phyloP scores from a whole-genome alignment of 2,797 vertebrate species.

The Gila robusta region DNA sequence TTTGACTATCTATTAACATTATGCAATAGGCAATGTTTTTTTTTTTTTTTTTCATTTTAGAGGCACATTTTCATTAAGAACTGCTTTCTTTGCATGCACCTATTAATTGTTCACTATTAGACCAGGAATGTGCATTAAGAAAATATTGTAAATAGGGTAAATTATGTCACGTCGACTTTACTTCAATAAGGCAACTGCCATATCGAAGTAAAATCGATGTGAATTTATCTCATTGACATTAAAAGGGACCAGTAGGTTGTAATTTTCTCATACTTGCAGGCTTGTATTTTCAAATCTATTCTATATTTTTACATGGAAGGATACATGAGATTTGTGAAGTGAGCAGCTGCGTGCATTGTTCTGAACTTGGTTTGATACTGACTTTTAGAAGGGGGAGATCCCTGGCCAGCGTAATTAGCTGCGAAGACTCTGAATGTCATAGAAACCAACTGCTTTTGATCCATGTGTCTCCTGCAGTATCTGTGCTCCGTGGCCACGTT shows the following conservation, averaged over 20 bases:
- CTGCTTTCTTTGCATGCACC: not conserved
- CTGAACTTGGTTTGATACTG: conserved; percentile 54
- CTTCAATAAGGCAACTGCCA: not conserved
- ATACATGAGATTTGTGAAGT: conserved; percentile 43
- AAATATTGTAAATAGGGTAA: not conserved
- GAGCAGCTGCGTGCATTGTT: conserved; percentile 54
- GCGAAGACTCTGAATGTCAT: conserved; percentile 63
- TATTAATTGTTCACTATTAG: not conserved
- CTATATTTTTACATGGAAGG: conserved; percentile 19
- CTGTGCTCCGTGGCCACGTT: conserved; percentile 47
- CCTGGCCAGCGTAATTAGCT: conserved; percentile 62
- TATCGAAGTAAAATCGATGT: too few relatives aligned
- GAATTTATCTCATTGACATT: too few relatives aligned
- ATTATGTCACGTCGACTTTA: not conserved
- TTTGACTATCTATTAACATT: not conserved
- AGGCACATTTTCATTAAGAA: too few relatives aligned
- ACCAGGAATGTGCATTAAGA: not conserved
- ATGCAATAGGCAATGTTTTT: not conserved
- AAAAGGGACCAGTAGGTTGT: not conserved
- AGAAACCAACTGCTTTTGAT: conserved; percentile 66
- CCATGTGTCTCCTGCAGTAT: conserved; percentile 56
- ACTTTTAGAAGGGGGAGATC: conserved; percentile 30
- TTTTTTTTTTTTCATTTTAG: too few relatives aligned
- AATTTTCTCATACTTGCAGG: not conserved
- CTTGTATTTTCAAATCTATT: not conserved